Evolutionary conservation across 1,140 invertebrate species (phyloP).

Genomic region (Arctopsyche grandis): DNA sequence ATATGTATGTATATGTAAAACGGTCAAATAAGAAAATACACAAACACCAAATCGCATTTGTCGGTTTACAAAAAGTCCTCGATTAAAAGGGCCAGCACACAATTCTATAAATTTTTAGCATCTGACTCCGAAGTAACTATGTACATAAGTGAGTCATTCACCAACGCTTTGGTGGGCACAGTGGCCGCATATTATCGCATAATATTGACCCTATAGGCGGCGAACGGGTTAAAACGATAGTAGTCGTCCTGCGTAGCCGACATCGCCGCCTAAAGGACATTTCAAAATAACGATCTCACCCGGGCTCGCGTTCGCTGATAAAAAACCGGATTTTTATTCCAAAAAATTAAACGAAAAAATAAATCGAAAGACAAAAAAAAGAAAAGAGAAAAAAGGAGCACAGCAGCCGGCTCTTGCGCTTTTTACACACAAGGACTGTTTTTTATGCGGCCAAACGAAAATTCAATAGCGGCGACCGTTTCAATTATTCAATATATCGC

Average conservation of each 20-base stretch:
- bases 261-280: constrained; percentile 15
- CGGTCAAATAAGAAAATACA: too few relatives aligned
- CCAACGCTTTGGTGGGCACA: not conserved
- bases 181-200: constrained; percentile 1
- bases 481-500: constrained; percentile 27
- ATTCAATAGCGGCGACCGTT: constrained; percentile 6
- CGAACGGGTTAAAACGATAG: not conserved
- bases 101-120: not conserved
- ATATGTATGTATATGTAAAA: too few relatives aligned
- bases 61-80: too few relatives aligned
- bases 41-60: too few relatives aligned
- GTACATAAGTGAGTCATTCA: not conserved
- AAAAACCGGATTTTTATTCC: constrained; percentile 34
- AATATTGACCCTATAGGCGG: not conserved
- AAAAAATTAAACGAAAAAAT: constrained; percentile 29
- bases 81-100: not conserved
- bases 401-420: not conserved
- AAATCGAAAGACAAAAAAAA: not conserved
- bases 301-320: constrained; percentile 20
- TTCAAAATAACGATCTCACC: constrained; percentile 38
- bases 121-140: not conserved
- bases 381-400: not conserved
- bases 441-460: not conserved
- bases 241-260: not conserved
- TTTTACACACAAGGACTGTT: not conserved